These are phyloP conservation scores for Temnothorax ravouxi DNA, from an alignment of 2,888 invertebrate species.

Conservation along the genomic window DNA sequence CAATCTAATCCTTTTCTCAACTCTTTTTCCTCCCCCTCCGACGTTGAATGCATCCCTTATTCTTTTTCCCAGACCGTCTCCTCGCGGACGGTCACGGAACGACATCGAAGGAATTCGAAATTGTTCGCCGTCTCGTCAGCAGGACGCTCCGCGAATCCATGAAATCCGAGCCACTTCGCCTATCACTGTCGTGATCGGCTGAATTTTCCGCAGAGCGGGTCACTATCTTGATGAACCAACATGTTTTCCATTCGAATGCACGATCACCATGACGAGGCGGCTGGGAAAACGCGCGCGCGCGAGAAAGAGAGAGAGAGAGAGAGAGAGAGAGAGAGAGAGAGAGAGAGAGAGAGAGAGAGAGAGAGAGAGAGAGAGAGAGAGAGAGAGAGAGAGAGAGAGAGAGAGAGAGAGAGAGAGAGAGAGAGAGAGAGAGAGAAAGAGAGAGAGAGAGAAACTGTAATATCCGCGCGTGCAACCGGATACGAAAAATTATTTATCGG, in stretches of 20 bases:
- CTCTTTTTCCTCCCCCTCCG: constrained; percentile 18
- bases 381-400: background rate
- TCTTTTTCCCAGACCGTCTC: constrained; percentile 2
- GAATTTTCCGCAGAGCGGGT: constrained; percentile 48
- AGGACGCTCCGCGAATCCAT: constrained; percentile 72
- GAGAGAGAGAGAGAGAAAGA: background rate
- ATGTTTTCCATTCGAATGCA: constrained; percentile 69
- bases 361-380: background rate
- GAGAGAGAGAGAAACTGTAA: constrained; percentile 22
- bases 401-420: background rate
- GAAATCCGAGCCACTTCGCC: constrained; percentile 57
- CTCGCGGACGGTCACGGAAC: constrained; percentile 60
- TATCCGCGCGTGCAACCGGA: constrained; percentile 45
- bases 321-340: background rate
- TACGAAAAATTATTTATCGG: constrained; percentile 54
- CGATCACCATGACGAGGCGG: constrained; percentile 49
- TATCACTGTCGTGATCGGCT: constrained; percentile 49
- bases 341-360: background rate
- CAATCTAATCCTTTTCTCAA: constrained; percentile 54
- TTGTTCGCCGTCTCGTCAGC: constrained; percentile 73
- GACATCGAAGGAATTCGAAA: constrained; percentile 61
- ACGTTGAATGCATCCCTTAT: constrained; percentile 60
- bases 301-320: background rate
- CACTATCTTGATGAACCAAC: constrained; percentile 66
- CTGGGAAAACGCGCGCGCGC: background rate